Conservation (phyloP, 1,140 invertebrate species). For the Tribolium castaneum region DNA sequence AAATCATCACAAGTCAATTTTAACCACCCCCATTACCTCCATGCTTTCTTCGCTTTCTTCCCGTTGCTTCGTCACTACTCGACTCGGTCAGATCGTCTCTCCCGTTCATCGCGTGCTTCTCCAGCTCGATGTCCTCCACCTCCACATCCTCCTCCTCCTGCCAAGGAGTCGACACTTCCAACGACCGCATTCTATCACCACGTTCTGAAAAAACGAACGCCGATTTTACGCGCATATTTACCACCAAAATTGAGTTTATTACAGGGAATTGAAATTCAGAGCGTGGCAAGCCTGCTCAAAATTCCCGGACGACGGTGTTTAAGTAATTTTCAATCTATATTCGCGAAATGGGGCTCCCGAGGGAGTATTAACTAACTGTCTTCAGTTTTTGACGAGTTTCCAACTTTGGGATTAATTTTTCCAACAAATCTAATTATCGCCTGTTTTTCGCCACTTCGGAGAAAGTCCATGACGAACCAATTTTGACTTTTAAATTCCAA, state of each 20-base stretch:
- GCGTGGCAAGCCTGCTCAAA: background rate
- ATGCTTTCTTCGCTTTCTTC: conserved; percentile 61
- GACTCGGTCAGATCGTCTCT: conserved; percentile 62
- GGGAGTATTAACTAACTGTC: background rate
- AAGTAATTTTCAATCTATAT: conserved; percentile 41
- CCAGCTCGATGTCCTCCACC: conserved; percentile 60
- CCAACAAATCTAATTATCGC: too few species aligned
- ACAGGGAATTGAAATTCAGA: conserved; percentile 5
- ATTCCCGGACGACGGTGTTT: background rate
- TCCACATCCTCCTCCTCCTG: conserved; percentile 62
- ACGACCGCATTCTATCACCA: conserved; percentile 59
- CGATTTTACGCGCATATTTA: background rate
- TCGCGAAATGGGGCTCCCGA: background rate
- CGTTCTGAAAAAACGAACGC: background rate
- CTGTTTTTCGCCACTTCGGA: background rate
- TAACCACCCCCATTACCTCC: conserved; percentile 55
- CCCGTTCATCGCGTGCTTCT: conserved; percentile 57
- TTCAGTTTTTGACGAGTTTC: too few species aligned
- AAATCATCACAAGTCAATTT: background rate
- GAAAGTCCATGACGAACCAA: background rate
- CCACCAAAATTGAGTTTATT: background rate
- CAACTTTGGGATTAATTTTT: too few species aligned
- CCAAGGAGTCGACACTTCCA: conserved; percentile 63
- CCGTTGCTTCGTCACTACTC: conserved; percentile 62
- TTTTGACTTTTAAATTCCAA: too few species aligned